These are phyloP conservation scores for Parnassius apollo DNA, from an alignment of 2,888 invertebrate species.

Conservation along the genomic window DNA sequence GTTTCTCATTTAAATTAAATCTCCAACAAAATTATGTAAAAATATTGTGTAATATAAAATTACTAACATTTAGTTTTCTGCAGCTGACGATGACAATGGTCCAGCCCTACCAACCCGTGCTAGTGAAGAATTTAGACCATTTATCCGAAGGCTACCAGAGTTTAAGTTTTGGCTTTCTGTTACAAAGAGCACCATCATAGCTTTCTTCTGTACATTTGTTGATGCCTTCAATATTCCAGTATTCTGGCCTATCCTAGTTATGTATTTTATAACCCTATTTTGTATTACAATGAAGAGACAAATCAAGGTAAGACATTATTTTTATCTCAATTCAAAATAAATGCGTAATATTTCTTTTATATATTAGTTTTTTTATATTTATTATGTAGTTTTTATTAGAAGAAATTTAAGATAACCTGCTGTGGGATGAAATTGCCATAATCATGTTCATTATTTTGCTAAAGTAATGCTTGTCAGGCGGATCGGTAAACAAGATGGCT, in stretches of 20 bases:
- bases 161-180: constrained; percentile 99
- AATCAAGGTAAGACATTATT: constrained; percentile 89
- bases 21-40: no score
- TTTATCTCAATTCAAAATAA: neutral
- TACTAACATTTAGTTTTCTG: constrained; percentile 20
- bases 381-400: no score
- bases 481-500: no score
- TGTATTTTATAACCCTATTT: constrained; percentile 99
- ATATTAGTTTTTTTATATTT: neutral
- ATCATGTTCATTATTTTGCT: no score
- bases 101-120: constrained; percentile 96
- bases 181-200: constrained; percentile 95
- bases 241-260: constrained; percentile 99
- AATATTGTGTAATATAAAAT: no score
- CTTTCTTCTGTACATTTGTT: constrained; percentile 96
- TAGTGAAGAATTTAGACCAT: constrained; percentile 99
- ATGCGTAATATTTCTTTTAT: neutral
- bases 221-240: constrained; percentile 99
- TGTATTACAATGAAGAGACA: constrained; percentile 99
- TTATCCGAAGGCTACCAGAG: constrained; percentile 97
- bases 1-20: no score
- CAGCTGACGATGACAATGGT: constrained; percentile 87
- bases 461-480: no score
- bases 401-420: no score
- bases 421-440: no score